A percentile compares a stretch with the other conserved stretches of the same genome.
These are phyloP conservation scores for Oryzias celebensis DNA, from an alignment of 2,113 vertebrate genomes.

Conservation along the genomic window DNA sequence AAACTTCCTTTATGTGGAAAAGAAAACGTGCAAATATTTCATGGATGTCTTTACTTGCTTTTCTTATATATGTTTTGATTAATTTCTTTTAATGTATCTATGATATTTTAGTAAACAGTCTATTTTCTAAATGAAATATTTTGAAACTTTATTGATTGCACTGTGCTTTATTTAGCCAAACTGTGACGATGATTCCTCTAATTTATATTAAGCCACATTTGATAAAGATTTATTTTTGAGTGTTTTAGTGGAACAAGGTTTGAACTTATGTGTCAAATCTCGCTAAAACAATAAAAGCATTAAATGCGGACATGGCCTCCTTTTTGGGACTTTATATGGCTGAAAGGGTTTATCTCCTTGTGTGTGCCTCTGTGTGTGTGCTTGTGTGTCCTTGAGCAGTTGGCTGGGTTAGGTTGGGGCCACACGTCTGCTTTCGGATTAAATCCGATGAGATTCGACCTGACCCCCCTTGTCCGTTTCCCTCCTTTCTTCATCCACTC, in stretches of 20 bases:
- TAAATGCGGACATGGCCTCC: conserved; percentile 2
- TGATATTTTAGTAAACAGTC: background rate
- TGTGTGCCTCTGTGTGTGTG: conserved; percentile 12
- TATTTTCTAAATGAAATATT: background rate
- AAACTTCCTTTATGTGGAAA: background rate
- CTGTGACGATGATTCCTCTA: background rate
- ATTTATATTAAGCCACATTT: background rate
- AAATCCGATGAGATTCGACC: conserved; percentile 36
- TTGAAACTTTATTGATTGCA: background rate
- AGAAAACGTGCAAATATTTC: background rate
- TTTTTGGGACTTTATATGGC: conserved; percentile 19
- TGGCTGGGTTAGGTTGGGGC: background rate
- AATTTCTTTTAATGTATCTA: background rate
- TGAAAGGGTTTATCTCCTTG: conserved; percentile 35
- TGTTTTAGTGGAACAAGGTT: background rate
- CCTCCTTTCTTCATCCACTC: conserved; percentile 24
- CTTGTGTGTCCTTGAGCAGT: conserved; percentile 27
- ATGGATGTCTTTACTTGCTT: background rate
- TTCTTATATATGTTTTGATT: background rate
- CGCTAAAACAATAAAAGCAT: background rate
- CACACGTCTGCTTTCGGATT: conserved; percentile 37
- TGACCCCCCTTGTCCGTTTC: conserved; percentile 10
- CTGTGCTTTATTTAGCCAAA: background rate
- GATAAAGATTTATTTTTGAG: background rate
- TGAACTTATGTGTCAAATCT: background rate